Evolutionary conservation across 1,140 invertebrate species (phyloP).

Genomic region (Drosophila tropicalis): DNA sequence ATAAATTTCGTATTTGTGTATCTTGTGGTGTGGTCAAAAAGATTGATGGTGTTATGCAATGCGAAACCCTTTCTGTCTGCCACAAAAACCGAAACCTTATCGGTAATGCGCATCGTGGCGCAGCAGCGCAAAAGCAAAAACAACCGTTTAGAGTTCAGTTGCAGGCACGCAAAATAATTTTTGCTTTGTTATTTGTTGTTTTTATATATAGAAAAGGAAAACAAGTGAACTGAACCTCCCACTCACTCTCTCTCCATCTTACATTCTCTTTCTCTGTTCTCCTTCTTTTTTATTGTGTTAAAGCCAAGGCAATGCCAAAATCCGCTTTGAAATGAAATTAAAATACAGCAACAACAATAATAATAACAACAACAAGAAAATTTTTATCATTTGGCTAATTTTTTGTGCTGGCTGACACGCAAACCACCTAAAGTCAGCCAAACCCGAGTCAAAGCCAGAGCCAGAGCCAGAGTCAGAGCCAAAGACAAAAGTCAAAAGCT

Average conservation of each 20-base stretch:
- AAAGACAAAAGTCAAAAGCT: conserved; percentile 34
- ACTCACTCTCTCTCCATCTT: neutral
- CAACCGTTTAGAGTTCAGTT: conserved; percentile 40
- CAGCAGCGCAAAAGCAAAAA: conserved; percentile 24
- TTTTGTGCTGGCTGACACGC: conserved; percentile 53
- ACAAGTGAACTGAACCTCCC: conserved; percentile 46
- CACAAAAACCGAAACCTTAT: conserved; percentile 46
- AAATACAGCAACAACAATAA: conserved; percentile 48
- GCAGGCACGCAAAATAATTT: conserved; percentile 70
- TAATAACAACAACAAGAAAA: conserved; percentile 1
- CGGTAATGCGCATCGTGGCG: conserved; percentile 63
- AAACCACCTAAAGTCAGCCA: conserved; percentile 26
- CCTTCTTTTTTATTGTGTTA: conserved; percentile 20
- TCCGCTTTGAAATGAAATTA: conserved; percentile 75
- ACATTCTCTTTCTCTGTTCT: neutral
- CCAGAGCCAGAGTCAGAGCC: conserved; percentile 19
- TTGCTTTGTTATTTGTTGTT: neutral
- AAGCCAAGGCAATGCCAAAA: conserved; percentile 59
- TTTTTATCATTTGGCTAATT: conserved; percentile 74
- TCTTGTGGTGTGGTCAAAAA: conserved; percentile 69
- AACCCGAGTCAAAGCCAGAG: neutral
- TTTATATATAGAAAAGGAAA: conserved; percentile 9
- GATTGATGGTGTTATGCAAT: conserved; percentile 72
- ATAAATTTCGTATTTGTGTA: conserved; percentile 36
- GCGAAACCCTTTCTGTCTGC: conserved; percentile 48